These are phyloP conservation scores for Tenthredo scrophulariae DNA, from an alignment of 2,888 invertebrate genomes.

Conservation along the genomic window DNA sequence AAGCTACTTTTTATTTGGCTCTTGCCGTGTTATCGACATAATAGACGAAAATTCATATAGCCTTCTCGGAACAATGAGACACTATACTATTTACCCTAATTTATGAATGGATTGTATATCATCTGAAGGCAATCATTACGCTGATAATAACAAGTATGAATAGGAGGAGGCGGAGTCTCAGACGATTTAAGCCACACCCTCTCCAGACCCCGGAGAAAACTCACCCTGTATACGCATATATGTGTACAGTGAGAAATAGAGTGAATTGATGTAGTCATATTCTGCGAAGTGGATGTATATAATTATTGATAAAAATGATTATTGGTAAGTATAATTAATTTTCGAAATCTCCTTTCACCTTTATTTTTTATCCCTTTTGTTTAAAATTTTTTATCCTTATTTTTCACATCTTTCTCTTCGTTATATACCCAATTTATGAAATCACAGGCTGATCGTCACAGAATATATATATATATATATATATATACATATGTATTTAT, in stretches of 20 bases:
- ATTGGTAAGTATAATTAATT: background rate
- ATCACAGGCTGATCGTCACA: slow-evolving; percentile 13
- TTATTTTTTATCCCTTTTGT: background rate
- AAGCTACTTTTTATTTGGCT: too few species aligned
- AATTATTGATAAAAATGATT: background rate
- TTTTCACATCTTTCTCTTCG: background rate
- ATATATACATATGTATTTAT: background rate
- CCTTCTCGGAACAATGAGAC: too few species aligned
- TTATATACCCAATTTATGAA: slow-evolving; percentile 10
- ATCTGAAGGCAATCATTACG: too few species aligned
- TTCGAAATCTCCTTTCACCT: background rate
- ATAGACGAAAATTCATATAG: too few species aligned
- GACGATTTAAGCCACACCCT: background rate
- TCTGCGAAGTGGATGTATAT: background rate
- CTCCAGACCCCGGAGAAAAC: too few species aligned
- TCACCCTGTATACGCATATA: background rate
- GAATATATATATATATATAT: background rate
- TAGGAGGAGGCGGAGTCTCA: too few species aligned
- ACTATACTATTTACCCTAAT: too few species aligned
- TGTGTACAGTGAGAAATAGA: background rate
- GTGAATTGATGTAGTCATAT: background rate
- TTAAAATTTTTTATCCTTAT: background rate
- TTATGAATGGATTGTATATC: too few species aligned
- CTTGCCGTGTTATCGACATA: too few species aligned
- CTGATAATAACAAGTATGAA: too few species aligned